phyloP scores from a whole-genome alignment of 2,797 vertebrate species.

The Netta rufina region DNA sequence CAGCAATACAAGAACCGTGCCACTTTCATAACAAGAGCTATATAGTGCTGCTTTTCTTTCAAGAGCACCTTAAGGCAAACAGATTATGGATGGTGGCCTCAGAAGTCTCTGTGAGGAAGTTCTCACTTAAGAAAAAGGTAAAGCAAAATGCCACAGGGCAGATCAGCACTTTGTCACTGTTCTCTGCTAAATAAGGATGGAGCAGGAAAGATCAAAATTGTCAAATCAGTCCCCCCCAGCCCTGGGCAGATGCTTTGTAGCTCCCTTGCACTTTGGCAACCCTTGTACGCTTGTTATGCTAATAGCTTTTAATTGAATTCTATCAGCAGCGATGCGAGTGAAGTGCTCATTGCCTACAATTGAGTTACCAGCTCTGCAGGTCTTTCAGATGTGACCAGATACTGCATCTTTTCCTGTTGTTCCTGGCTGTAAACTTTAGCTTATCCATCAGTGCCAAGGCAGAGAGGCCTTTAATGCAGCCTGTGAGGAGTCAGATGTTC shows the following conservation, averaged over 20 bases:
- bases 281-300: constrained; percentile 34
- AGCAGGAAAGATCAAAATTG: neutral
- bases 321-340: fast-evolving
- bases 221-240: neutral
- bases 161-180: neutral
- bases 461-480: constrained; percentile 23
- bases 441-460: constrained; percentile 49
- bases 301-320: constrained; percentile 55
- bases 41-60: constrained; percentile 13
- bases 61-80: constrained; percentile 23
- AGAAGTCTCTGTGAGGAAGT: constrained; percentile 1
- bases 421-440: constrained; percentile 19
- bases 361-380: constrained; percentile 52
- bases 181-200: constrained; percentile 11
- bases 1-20: constrained; percentile 31
- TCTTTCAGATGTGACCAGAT: constrained; percentile 49
- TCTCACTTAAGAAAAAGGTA: constrained; percentile 17
- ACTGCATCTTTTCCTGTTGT: constrained; percentile 48
- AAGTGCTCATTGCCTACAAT: neutral
- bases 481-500: constrained; percentile 21
- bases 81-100: constrained; percentile 28
- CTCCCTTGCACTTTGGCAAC: constrained; percentile 16
- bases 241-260: neutral
- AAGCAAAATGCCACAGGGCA: neutral
- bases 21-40: constrained; percentile 46